These are phyloP conservation scores for Auanema sp. DNA, from an alignment of 2,888 invertebrate genomes.

Conservation along the genomic window DNA sequence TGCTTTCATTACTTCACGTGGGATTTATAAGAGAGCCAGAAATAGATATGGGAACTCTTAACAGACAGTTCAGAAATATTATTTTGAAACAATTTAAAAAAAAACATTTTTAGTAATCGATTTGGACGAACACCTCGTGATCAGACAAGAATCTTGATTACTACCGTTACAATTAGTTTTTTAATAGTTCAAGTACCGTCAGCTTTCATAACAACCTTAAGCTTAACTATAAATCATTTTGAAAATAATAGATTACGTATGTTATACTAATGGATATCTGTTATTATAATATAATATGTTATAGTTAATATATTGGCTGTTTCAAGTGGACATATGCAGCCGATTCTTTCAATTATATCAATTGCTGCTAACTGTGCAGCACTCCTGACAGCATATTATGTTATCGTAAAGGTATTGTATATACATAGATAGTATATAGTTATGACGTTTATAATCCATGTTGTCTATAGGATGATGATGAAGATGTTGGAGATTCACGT, in stretches of 20 bases:
- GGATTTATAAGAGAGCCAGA: constrained; percentile 61
- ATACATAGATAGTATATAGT: too few species aligned
- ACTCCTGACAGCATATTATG: constrained; percentile 62
- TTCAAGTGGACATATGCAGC: constrained; percentile 59
- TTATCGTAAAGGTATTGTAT: constrained; percentile 55
- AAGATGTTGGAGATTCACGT: constrained; percentile 58
- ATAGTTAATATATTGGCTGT: constrained; percentile 58
- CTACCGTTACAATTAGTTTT: constrained; percentile 61
- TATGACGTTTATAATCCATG: too few species aligned
- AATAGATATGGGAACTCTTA: constrained; percentile 57
- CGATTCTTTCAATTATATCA: constrained; percentile 56
- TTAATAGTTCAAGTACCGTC: constrained; percentile 62
- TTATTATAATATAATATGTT: constrained; percentile 10
- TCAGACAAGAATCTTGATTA: constrained; percentile 60
- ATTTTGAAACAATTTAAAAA: neutral
- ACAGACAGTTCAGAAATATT: constrained; percentile 43
- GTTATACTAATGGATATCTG: constrained; percentile 13
- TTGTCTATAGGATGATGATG: constrained; percentile 60
- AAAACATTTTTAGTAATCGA: constrained; percentile 52
- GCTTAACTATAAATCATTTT: constrained; percentile 61
- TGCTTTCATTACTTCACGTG: constrained; percentile 56
- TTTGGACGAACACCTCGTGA: constrained; percentile 63
- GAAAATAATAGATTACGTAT: constrained; percentile 56
- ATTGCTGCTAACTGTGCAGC: constrained; percentile 62
- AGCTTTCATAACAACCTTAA: constrained; percentile 59